Evolutionary conservation across 2,888 invertebrate species (phyloP).

Genomic region (Caenorhabditis wallacei): DNA sequence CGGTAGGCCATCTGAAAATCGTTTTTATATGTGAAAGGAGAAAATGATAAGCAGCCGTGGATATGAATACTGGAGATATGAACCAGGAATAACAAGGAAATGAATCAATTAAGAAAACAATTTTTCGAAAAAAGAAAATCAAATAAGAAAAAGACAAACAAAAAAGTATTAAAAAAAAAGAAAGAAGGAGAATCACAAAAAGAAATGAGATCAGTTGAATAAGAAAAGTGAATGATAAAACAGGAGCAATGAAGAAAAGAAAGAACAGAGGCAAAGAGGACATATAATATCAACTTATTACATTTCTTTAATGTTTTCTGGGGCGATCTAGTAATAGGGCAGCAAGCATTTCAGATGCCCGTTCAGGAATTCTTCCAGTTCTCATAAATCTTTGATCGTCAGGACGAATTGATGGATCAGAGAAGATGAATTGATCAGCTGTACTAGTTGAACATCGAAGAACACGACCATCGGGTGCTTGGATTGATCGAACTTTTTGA

Average conservation of each 20-base stretch:
- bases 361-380: constrained; percentile 35
- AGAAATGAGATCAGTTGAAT: constrained; percentile 11
- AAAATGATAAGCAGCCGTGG: too few relatives aligned
- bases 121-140: not conserved
- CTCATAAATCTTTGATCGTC: constrained; percentile 35
- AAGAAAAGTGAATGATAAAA: constrained; percentile 4
- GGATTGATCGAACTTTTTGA: constrained; percentile 23
- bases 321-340: constrained; percentile 3
- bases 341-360: constrained; percentile 47
- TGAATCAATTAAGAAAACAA: not conserved
- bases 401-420: constrained; percentile 42
- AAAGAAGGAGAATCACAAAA: not conserved
- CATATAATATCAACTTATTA: constrained; percentile 1
- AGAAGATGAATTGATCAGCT: constrained; percentile 49
- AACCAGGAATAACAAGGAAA: not conserved
- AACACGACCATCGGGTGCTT: constrained; percentile 38
- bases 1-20: constrained; percentile 39
- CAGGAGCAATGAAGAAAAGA: not conserved
- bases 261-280: not conserved
- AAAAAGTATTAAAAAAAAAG: not conserved
- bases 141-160: constrained; percentile 1
- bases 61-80: too few relatives aligned
- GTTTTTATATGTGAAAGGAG: not conserved
- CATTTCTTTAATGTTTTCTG: not conserved
- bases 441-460: constrained; percentile 47